Evolutionary conservation across 2,888 invertebrate genomes (phyloP).

Genomic region (Gastrophysa polygoni): DNA sequence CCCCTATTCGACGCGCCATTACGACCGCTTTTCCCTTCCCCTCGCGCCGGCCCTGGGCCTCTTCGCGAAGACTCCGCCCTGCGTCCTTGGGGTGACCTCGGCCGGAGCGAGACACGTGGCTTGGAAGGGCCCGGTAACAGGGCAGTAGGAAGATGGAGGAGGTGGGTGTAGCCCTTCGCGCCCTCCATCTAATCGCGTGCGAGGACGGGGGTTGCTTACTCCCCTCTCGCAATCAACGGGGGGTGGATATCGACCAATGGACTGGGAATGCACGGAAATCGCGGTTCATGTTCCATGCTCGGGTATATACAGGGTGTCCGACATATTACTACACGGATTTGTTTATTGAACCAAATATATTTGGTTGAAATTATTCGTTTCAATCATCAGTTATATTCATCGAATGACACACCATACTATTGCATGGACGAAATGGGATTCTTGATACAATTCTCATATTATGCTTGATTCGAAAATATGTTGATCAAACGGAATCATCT

Average conservation of each 20-base stretch:
- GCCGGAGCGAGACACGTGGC: slow-evolving; percentile 48
- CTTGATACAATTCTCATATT: too few relatives aligned
- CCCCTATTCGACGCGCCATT: slow-evolving; percentile 30
- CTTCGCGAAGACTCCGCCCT: slow-evolving; percentile 12
- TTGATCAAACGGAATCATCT: too few relatives aligned
- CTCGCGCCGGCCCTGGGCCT: slow-evolving; percentile 19
- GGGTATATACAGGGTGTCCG: background rate
- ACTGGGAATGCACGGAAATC: slow-evolving; percentile 18
- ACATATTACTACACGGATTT: too few relatives aligned
- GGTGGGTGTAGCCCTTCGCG: slow-evolving; percentile 48
- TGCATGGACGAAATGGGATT: too few relatives aligned
- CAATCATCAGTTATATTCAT: too few relatives aligned
- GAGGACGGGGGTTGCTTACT: slow-evolving; percentile 34
- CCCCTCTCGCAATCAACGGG: slow-evolving; percentile 37
- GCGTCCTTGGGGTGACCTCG: slow-evolving; percentile 45
- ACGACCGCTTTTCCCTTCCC: slow-evolving; percentile 27
- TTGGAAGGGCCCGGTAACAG: slow-evolving; percentile 50
- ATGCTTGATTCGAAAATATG: too few relatives aligned
- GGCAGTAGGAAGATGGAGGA: slow-evolving; percentile 42
- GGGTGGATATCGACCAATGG: slow-evolving; percentile 40
- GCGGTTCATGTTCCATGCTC: background rate
- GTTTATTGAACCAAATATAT: too few relatives aligned
- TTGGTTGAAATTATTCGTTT: too few relatives aligned
- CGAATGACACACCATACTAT: too few relatives aligned
- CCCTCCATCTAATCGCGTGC: slow-evolving; percentile 40